Evolutionary conservation across 2,888 invertebrate species (phyloP), one percentile per base, ranked within the genome.

Genomic region (Volucella bombylans): DNA sequence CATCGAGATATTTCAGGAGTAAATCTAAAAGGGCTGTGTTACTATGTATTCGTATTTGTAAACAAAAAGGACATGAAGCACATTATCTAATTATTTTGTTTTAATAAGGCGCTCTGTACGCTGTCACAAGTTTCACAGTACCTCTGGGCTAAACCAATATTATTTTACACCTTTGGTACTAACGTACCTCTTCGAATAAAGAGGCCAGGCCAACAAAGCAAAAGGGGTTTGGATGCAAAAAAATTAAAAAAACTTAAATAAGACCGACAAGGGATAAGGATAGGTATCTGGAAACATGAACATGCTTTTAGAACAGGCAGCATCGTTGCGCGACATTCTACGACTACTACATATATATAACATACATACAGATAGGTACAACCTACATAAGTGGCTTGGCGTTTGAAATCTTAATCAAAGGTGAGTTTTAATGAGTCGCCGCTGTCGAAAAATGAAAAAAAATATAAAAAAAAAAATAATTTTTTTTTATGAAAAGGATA

Each of bases 331-430:
- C 39, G n/a, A 12, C 12, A 18, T 14, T 10, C 15, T 31, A 59
- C 15, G 41, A n/a, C 4, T 15, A 2, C 11, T 12, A 45, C 45
- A 45, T 12, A 2, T 2, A 3, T 23, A 23, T 23, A 23, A 2
- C 2, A 45, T 4, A 45, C 11, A 54, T 23, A 54, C 4, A 3
- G 54, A 11, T 6, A 14, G 31, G 31, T 43, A 43, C 10, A 18
- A 49, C 41, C 10, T 31, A n/a, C n/a, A n/a, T n/a, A 43, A 67
- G 65, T 41, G 62, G 49, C 73, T 74, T 73, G 68, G 54, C 49
- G 69, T 79, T 79, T 71, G 69, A 83, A 83, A 69, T 80, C 69
- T 65, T 62, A 76, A 76, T 83, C 80, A 83, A 74, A 83, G 74
- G 54, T 74, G 59, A 61, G 80, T 79, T 71, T 79, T 83, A 83